Conservation (phyloP, 2,888 invertebrate genomes). For the Caenorhabditis drosophilae region DNA sequence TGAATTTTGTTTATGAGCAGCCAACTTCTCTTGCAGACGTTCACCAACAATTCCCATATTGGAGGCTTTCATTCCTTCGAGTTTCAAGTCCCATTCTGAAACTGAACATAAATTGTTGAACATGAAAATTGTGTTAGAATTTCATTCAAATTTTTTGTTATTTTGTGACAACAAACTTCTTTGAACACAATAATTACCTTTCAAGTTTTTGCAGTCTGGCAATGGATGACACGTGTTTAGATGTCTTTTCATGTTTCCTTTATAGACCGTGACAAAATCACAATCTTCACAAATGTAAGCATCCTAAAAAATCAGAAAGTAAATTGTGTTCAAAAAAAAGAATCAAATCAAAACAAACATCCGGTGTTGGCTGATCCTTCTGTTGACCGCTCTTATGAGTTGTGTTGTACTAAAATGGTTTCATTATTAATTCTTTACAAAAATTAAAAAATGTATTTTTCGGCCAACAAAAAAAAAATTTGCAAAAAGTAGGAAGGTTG, state of each 20-base stretch:
- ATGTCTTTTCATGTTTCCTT: conserved; percentile 68
- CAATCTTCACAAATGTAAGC: conserved; percentile 65
- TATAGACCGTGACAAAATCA: conserved; percentile 64
- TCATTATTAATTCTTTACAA: no score
- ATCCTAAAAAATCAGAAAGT: conserved; percentile 30
- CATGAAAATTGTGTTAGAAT: background rate
- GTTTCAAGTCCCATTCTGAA: conserved; percentile 43
- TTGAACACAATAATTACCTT: conserved; percentile 19
- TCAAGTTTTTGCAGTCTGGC: conserved; percentile 46
- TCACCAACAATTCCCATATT: conserved; percentile 51
- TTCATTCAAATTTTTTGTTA: background rate
- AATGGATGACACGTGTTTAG: conserved; percentile 55
- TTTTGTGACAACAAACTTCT: background rate
- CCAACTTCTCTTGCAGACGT: conserved; percentile 43
- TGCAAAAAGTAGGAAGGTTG: no score
- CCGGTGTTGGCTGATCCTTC: background rate
- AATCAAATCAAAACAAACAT: background rate
- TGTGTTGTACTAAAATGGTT: background rate
- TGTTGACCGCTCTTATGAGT: background rate
- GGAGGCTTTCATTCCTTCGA: conserved; percentile 54
- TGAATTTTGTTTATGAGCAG: conserved; percentile 51
- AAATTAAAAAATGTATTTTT: no score
- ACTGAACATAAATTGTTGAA: background rate
- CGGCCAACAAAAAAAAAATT: no score
- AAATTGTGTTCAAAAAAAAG: background rate